Base-by-base conservation (phyloP, 2,888 invertebrate species). In the Sesamia inferens region DNA sequence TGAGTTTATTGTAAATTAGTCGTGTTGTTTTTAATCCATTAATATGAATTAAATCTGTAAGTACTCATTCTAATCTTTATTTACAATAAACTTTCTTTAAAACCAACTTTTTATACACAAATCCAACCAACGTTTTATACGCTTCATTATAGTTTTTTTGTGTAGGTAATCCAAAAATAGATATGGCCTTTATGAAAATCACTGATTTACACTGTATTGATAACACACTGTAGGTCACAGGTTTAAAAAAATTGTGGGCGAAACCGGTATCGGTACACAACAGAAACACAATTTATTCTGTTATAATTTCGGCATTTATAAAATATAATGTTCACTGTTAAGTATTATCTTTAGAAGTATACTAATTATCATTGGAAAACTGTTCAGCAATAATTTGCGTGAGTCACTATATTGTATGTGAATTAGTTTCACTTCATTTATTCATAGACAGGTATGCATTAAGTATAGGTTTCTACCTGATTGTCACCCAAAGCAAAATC, bases 141-240 rank as follows among this genome's bases (percentile, higher is more conserved):
- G 14, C 13, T n/a, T n/a, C n/a, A n/a, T n/a, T n/a, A 55, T 24
- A 31, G 54, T 71, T 81, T 81, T 78, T 57, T 80, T 81, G 66
- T 48, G 14, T 54, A 16, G 5, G n/a, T n/a, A 4, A 5, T 64
- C 81, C 71, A 69, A 81, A 81, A 81, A 81, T 81, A 81, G 81
- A 78, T 47, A 70, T 70, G 69, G 66, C 57, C 13, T 0, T 55
- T 64, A 22, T 11, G 22, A 54, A 55, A 69, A 70, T 64, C 54
- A 54, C 64, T 42, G 47, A 11, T 55, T 22, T 31, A 31, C 31
- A 31, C 31, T 31, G 31, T 31, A 57, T 22, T 22, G 22, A 51
- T 42, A 62, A 24, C 51, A 22, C 4, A 16, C 2, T 22, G 39
- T 39, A 65, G 4, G 5, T 31, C 19, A 22, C 2, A 51, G 19